Base-by-base conservation (phyloP, 1,140 invertebrate species). In the Zaprionus ornatus region DNA sequence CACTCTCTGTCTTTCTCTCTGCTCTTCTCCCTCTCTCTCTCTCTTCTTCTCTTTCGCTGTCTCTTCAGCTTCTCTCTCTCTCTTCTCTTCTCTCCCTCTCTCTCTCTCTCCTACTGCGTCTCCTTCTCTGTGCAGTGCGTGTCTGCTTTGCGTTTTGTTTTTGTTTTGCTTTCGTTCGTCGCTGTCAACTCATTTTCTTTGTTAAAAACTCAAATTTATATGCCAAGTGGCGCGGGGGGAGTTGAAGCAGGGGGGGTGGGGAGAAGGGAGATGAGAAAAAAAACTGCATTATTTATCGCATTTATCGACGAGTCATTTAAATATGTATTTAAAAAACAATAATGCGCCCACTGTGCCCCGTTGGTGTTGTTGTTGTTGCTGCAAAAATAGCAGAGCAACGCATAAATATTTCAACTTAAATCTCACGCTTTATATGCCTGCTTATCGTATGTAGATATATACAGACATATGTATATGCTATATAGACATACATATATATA, bases 381-480 rank as follows among this genome's bases (percentile, higher is more conserved):
- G 66, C 35, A 76, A 87, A 85, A 82, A 82, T 82, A 86, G 65
- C 82, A 82, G 65, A 61, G 48, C 70, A 67, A 32, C 80, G 66
- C 72, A 87, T 86, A 86, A 86, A 86, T 87, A 87, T 83, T 86
- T 86, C 74, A 83, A 74, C 77, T 88, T 72, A 84, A 88, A 80
- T 88, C 85, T 68, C 68, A 78, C 82, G 72, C 80, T 74, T 82
- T 77, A 84, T 79, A 82, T 80, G 57, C 45, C 17, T 50, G 19
- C 45, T 50, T 50, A 50, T 50, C 45, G 45, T 50, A 50, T 50
- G 45, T 9, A 50, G 45, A 50, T 50, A 50, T 45, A 45, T 17
- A 9, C 37, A n/a, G 29, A 32, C 29, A 19, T 23, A 12, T 21
- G 12, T 23, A 12, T 21, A 10, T 48, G 15, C 37, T 6, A n/a